Evolutionary conservation across 23 tunicate genomes (phyloP), one percentile per base, ranked within the genome.

Genomic region (Oikopleura dioica): DNA sequence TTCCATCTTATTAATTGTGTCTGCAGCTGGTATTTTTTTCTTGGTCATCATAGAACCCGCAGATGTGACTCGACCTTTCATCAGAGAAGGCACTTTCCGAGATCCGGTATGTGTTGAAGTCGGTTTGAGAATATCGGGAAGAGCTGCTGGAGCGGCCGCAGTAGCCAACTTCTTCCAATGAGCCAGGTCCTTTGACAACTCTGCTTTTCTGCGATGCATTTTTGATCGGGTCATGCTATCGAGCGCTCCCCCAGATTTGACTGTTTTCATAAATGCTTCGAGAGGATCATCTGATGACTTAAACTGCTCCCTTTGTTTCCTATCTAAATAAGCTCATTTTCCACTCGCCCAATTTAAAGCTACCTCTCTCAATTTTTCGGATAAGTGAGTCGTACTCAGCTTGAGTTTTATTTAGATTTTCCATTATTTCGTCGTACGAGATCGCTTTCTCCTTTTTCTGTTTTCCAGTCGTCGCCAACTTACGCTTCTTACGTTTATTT

Each of bases 241-340:
- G 0, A 89, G 83, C 0, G 89, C 81, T 63, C 80, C 84, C 5
- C 96, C 96, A 0, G 84, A 51, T 51, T 82, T 85, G 30, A 89
- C 84, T 38, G 84, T 84, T 59, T 37, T 76, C 96, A 89, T 89
- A 68, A 89, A 89, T 12, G 82, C 96, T 35, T 89, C 87, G 31
- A 89, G 78, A 1, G 96, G 84, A 69, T 89, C 96, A 35, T 36
- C 88, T 1, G 76, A 35, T 4, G 38, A 81, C 37, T 76, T 44
- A 9, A 16, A 9, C 9, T 9, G 16, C 9, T 44, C 55, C 16
- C 55, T 9, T 16, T 5, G 9, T 44, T 44, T 44, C 55, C 16
- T 44, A 16, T 44, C 55, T n/a, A n/a, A n/a, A n/a, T n/a, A n/a
- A n/a, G n/a, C n/a, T n/a, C n/a, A n/a, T n/a, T n/a, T n/a, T n/a